Conservation (phyloP, 2,888 invertebrate species). For the Molanna angustata region DNA sequence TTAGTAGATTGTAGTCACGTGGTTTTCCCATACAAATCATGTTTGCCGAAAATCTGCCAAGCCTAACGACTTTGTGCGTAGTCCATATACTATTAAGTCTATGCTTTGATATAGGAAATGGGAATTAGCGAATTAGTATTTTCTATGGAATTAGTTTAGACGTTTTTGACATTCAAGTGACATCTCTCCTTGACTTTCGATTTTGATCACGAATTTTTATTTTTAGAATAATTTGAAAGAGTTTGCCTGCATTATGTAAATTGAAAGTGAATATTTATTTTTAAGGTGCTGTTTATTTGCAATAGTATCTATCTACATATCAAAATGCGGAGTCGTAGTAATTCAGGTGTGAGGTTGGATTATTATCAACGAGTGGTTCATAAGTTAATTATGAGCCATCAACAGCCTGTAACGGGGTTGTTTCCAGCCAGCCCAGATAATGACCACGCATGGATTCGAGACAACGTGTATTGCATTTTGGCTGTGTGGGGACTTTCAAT, state of each 20-base stretch:
- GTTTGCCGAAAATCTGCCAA: no score
- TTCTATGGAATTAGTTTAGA: no score
- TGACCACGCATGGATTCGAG: conserved; percentile 97
- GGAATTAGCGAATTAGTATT: no score
- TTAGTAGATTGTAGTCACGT: no score
- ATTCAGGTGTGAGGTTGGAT: conserved; percentile 91
- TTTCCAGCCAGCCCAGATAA: conserved; percentile 87
- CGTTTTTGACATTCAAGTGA: conserved; percentile 28
- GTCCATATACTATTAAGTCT: no score
- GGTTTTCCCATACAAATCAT: no score
- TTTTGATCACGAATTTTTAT: neutral
- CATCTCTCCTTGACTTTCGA: conserved; percentile 6
- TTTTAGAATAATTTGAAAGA: conserved; percentile 2
- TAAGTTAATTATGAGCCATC: conserved; percentile 88
- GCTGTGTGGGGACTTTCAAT: conserved; percentile 98
- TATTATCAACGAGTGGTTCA: conserved; percentile 94
- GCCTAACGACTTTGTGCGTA: no score
- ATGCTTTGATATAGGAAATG: no score
- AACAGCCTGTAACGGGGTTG: conserved; percentile 96
- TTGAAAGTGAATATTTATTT: no score
- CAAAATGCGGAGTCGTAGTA: conserved; percentile 80
- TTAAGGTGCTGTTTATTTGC: neutral
- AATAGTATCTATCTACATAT: neutral
- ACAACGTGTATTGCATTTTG: conserved; percentile 95
- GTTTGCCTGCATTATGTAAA: no score